Evolutionary conservation across 2,888 invertebrate genomes (phyloP).

Genomic region (Nemotelus nigrinus): DNA sequence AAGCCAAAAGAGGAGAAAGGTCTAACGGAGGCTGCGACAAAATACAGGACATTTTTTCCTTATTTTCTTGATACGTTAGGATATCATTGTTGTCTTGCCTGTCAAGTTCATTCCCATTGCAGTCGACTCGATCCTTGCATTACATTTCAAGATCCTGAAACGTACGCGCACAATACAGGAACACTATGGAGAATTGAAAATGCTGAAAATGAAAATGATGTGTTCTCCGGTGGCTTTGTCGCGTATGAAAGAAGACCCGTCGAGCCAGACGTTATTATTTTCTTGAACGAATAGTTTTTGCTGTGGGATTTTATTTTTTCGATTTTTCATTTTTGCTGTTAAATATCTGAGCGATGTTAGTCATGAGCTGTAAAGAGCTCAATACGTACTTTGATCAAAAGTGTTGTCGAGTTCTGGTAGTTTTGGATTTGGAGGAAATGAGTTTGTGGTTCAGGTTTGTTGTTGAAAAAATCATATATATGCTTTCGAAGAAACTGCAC

Average conservation of each 20-base stretch:
- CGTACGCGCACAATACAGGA: conserved; percentile 32
- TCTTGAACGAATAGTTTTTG: conserved; percentile 32
- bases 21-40: conserved; percentile 37
- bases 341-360: neutral
- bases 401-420: no score
- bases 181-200: conserved; percentile 37
- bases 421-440: no score
- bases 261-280: conserved; percentile 53
- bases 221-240: conserved; percentile 37
- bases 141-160: conserved; percentile 41
- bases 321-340: conserved; percentile 5
- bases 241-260: conserved; percentile 51
- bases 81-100: conserved; percentile 17
- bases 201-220: conserved; percentile 26
- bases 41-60: conserved; percentile 34
- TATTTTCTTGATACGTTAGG: conserved; percentile 31
- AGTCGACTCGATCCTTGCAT: conserved; percentile 13
- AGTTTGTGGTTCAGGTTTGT: no score
- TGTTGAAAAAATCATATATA: neutral
- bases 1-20: conserved; percentile 18
- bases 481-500: neutral
- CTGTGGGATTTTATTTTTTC: conserved; percentile 15
- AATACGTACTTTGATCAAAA: conserved; percentile 41
- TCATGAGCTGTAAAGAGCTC: conserved; percentile 43
- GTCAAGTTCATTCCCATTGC: conserved; percentile 12